phyloP scores from a whole-genome alignment of 2,888 invertebrate genomes.

The Dioctria linearis region DNA sequence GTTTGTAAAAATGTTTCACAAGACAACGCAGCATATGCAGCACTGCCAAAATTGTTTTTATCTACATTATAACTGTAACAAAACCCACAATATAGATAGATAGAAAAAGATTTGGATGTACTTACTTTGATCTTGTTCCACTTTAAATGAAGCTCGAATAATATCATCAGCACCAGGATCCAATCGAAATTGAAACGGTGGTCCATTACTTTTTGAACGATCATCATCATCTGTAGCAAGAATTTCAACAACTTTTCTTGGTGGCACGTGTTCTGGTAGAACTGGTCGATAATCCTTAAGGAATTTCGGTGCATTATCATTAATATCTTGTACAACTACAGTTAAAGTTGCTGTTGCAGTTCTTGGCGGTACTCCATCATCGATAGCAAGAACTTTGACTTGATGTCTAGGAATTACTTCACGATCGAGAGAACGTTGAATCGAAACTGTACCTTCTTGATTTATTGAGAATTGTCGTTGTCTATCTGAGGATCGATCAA shows the following conservation, averaged over 20 bases:
- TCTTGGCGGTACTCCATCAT: constrained; percentile 93
- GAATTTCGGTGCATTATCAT: constrained; percentile 95
- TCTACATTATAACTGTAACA: no score
- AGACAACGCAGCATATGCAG: neutral
- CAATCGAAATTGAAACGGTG: constrained; percentile 95
- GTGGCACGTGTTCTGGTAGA: constrained; percentile 92
- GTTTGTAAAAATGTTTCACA: neutral
- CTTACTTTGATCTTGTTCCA: constrained; percentile 96
- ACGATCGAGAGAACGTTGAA: constrained; percentile 91
- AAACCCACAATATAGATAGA: neutral
- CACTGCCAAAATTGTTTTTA: no score
- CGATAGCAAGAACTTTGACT: constrained; percentile 95
- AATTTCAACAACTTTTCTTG: constrained; percentile 93
- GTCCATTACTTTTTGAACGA: constrained; percentile 94
- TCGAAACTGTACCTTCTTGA: constrained; percentile 95
- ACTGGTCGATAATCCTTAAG: constrained; percentile 93
- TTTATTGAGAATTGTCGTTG: constrained; percentile 95
- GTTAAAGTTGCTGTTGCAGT: constrained; percentile 95
- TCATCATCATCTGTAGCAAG: constrained; percentile 95
- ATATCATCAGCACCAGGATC: constrained; percentile 95
- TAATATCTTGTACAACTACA: constrained; percentile 95
- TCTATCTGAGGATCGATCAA: constrained; percentile 92
- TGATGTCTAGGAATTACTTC: constrained; percentile 97
- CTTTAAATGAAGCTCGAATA: constrained; percentile 94
- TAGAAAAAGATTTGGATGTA: constrained; percentile 60